Evolutionary conservation across 2,888 invertebrate species (phyloP).

Genomic region (Zaprionus lineosus): DNA sequence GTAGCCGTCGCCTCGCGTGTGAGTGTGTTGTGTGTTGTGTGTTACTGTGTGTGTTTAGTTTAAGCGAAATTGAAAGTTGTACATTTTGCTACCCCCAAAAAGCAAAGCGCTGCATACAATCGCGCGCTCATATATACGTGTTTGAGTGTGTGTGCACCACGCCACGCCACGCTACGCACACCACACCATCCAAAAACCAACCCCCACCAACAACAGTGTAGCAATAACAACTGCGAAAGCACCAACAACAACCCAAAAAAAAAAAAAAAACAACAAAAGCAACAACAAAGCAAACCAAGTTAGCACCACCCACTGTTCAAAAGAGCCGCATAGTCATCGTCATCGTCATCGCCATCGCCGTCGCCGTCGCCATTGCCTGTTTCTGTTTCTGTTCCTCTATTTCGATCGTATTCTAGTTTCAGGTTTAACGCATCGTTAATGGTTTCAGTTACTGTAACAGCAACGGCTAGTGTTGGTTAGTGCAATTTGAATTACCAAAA

Average conservation of each 20-base stretch:
- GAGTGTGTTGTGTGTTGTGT: slow-evolving; percentile 28
- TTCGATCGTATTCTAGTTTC: slow-evolving; percentile 46
- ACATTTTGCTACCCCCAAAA: slow-evolving; percentile 76
- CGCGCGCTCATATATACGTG: slow-evolving; percentile 62
- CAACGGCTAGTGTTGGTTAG: slow-evolving; percentile 40
- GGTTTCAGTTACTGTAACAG: slow-evolving; percentile 26
- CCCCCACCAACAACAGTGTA: slow-evolving; percentile 68
- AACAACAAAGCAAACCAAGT: slow-evolving; percentile 57
- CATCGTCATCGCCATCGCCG: slow-evolving; percentile 64
- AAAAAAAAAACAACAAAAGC: slow-evolving; percentile 49
- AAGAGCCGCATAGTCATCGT: slow-evolving; percentile 49
- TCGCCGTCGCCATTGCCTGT: slow-evolving; percentile 9
- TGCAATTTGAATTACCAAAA: slow-evolving; percentile 42
- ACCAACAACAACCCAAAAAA: slow-evolving; percentile 36
- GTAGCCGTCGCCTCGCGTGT: slow-evolving; percentile 46
- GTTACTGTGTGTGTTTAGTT: slow-evolving; percentile 65
- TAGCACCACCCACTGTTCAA: slow-evolving; percentile 67
- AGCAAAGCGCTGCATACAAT: slow-evolving; percentile 77
- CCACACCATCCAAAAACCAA: slow-evolving; percentile 69
- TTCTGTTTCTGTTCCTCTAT: slow-evolving; percentile 28
- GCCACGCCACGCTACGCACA: slow-evolving; percentile 44
- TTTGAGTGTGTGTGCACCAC: slow-evolving; percentile 32
- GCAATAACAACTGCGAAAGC: slow-evolving; percentile 35
- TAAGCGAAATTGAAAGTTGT: slow-evolving; percentile 76
- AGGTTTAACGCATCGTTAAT: slow-evolving; percentile 42